A percentile compares a stretch with the other conserved stretches of the same genome.
phyloP scores from a whole-genome alignment of 2,888 invertebrate species.

The Thysanoteuthis rhombus region DNA sequence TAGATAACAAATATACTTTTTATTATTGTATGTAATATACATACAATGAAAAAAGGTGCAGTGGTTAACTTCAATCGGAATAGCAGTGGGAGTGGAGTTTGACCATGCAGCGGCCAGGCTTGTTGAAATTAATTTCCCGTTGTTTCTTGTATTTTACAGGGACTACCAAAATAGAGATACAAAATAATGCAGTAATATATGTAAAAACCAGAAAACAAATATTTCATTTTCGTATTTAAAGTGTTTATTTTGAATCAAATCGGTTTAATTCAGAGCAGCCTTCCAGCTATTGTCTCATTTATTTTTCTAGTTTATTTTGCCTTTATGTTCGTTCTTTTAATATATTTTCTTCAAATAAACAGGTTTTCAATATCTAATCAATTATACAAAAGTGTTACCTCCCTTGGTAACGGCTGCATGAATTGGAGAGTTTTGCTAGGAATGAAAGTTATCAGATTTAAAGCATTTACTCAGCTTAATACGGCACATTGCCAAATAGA shows the following conservation, averaged over 20 bases:
- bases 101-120: no score
- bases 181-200: not conserved
- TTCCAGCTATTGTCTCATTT: not conserved
- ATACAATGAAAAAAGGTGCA: no score
- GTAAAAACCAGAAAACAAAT: not conserved
- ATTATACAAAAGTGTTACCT: not conserved
- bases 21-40: no score
- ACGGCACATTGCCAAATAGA: no score
- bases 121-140: no score
- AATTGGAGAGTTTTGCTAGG: not conserved
- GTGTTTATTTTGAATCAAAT: not conserved
- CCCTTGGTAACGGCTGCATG: not conserved
- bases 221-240: not conserved
- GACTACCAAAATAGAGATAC: not conserved
- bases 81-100: no score
- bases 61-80: no score
- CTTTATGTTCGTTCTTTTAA: not conserved
- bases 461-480: no score
- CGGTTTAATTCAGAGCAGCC: not conserved
- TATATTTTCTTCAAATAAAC: no score
- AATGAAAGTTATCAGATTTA: not conserved
- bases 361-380: not conserved
- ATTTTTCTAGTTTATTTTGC: not conserved
- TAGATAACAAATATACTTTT: no score
- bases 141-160: no score